Evolutionary conservation across 2,113 vertebrate genomes (phyloP), one percentile per base, ranked within the genome.

Genomic region (Tragelaphus imberbis): DNA sequence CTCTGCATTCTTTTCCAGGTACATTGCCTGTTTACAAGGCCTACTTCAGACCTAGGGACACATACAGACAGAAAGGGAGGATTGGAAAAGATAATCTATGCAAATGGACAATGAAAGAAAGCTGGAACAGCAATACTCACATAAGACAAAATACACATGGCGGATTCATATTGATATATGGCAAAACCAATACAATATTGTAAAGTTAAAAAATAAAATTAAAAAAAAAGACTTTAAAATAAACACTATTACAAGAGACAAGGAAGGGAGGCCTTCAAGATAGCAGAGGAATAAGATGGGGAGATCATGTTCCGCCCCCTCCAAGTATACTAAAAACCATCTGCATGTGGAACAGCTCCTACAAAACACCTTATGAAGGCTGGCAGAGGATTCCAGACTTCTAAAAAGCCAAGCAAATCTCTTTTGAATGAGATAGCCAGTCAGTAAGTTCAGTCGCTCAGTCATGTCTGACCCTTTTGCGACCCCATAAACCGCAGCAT

Each of bases 391-490:
- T 68, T 68, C 33, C 8, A 68, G 16, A 68, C 63, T n/a, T n/a
- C 16, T 4, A n/a, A 68, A n/a, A n/a, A 68, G 33, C 33, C 63
- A 68, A 68, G 4, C 63, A 68, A 5, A 19, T 68, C 7, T 68
- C 33, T 68, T n/a, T 3, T n/a, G 63, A 68, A n/a, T 68, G 63
- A 19, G 63, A 68, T n/a, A 59, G 58, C 27, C 56, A 25, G 23
- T 25, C 11, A 12, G 58, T 59, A 27, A 27, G 23, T 59, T 59
- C 58, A 59, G 58, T 59, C 2, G 0, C 25, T 59, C 23, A 27
- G 58, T 27, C 58, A 0, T 27, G 58, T 59, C 58, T 2, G 10
- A 59, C 25, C 8, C 58, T 10, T 10, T 58, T 27, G 58, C 0
- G 0, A 59, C 58, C 10, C 25, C 25, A 27, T 59, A 1, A 59